A percentile compares a stretch with the other conserved stretches of the same genome.
Conservation (phyloP, 2,888 invertebrate genomes). For the Orthosia cruda region DNA sequence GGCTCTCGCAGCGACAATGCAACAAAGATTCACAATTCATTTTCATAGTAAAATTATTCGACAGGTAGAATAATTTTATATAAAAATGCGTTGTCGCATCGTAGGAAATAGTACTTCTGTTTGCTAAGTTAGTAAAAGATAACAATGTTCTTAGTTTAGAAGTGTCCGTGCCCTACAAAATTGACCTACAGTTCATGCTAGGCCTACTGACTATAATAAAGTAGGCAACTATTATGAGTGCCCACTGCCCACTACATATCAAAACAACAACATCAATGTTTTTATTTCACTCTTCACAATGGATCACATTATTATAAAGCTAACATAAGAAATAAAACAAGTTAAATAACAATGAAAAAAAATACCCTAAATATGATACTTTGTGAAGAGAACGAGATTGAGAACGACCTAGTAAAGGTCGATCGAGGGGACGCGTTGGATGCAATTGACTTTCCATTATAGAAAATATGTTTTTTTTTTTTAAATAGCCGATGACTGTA, state of each 20-base stretch:
- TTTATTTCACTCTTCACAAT: no score
- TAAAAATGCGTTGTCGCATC: not conserved
- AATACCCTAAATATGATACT: no score
- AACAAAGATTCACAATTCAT: not conserved
- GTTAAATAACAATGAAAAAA: no score
- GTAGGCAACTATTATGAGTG: not conserved
- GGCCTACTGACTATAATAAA: not conserved
- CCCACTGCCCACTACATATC: not conserved
- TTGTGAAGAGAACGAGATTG: no score
- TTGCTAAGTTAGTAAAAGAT: not conserved
- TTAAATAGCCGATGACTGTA: not conserved
- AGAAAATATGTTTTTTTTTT: not conserved
- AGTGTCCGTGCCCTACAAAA: constrained; percentile 25
- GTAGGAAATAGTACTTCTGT: not conserved
- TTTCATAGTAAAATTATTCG: not conserved
- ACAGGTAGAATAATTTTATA: not conserved
- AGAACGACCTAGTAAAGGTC: constrained; percentile 12
- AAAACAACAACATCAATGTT: not conserved
- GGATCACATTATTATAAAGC: no score
- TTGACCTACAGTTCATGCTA: constrained; percentile 3
- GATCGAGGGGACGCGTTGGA: not conserved
- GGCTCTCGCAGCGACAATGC: no score
- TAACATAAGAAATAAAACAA: no score
- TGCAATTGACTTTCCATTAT: not conserved
- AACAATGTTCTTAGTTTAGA: constrained; percentile 14